These are phyloP conservation scores for Petroica traversi DNA, from an alignment of 2,113 vertebrate species.

Conservation along the genomic window DNA sequence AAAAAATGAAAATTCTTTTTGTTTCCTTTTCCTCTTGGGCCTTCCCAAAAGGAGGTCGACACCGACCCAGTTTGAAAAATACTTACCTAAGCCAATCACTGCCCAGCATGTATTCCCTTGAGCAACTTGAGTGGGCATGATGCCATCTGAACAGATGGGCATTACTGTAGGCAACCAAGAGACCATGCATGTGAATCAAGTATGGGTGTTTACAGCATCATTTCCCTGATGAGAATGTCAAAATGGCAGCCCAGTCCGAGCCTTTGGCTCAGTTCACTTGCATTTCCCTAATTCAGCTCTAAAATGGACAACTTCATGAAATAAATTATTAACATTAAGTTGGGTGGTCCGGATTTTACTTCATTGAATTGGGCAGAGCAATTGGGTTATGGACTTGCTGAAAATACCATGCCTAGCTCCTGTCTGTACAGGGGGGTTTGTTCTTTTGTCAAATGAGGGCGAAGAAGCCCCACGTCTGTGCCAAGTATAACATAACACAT, in stretches of 20 bases:
- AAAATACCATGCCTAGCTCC: background rate
- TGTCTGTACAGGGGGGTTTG: background rate
- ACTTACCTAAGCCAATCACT: conserved; percentile 73
- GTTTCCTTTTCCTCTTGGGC: conserved; percentile 69
- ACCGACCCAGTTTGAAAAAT: conserved; percentile 71
- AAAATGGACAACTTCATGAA: conserved; percentile 14
- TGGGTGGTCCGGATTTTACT: background rate
- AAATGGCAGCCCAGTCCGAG: conserved; percentile 60
- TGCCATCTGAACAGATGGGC: conserved; percentile 81
- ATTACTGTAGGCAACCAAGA: conserved; percentile 77
- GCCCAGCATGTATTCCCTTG: conserved; percentile 72
- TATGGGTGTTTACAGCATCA: conserved; percentile 77
- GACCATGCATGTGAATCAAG: conserved; percentile 76
- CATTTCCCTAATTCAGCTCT: conserved; percentile 36
- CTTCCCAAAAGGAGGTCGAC: conserved; percentile 71
- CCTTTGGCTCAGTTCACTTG: conserved; percentile 30
- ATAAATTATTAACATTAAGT: conserved; percentile 4
- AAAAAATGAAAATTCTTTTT: conserved; percentile 75
- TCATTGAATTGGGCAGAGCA: background rate
- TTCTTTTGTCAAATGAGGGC: background rate
- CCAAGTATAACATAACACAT: background rate
- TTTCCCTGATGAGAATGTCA: conserved; percentile 72
- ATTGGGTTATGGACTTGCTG: background rate
- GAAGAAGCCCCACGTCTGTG: background rate
- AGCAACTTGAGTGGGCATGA: conserved; percentile 69